Percentiles rank a stretch among this genome's conserved stretches.
Conservation (phyloP, 2,797 vertebrate genomes). For the Acipenser oxyrinchus region DNA sequence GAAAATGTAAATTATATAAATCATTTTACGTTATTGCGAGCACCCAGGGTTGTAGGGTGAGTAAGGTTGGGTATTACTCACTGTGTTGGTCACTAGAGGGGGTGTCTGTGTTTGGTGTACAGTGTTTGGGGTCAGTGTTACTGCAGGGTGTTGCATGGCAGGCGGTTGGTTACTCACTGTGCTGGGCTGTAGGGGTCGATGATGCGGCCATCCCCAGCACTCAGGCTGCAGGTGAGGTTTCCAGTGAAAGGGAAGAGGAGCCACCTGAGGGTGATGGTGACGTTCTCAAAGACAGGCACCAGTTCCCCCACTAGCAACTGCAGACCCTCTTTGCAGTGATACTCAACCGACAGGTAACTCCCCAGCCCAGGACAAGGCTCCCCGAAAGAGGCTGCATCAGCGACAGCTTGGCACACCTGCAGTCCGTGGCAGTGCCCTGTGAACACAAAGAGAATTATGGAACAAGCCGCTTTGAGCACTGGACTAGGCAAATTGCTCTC, state of each 20-base stretch:
- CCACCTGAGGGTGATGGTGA: constrained; percentile 78
- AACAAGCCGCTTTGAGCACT: no score
- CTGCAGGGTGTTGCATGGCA: not conserved
- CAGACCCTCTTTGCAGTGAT: constrained; percentile 80
- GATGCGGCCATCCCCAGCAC: constrained; percentile 73
- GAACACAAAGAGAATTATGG: not conserved
- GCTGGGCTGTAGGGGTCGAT: constrained; percentile 78
- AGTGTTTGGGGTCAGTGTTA: not conserved
- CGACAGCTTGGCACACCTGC: constrained; percentile 76
- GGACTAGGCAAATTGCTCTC: no score
- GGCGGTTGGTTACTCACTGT: constrained; percentile 55
- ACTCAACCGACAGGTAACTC: constrained; percentile 82
- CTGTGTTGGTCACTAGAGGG: no score
- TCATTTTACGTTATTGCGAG: no score
- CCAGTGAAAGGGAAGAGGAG: constrained; percentile 80
- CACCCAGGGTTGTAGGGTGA: no score
- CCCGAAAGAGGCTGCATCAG: constrained; percentile 65
- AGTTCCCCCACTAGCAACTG: constrained; percentile 55
- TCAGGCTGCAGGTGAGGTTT: constrained; percentile 83
- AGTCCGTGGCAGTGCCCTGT: constrained; percentile 78
- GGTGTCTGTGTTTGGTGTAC: no score
- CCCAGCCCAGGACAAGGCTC: constrained; percentile 71
- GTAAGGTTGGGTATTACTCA: no score
- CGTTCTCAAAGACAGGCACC: constrained; percentile 67
- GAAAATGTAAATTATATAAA: no score